These are phyloP conservation scores for Lacerta bilineata DNA, from an alignment of 2,797 vertebrate species.

Conservation along the genomic window DNA sequence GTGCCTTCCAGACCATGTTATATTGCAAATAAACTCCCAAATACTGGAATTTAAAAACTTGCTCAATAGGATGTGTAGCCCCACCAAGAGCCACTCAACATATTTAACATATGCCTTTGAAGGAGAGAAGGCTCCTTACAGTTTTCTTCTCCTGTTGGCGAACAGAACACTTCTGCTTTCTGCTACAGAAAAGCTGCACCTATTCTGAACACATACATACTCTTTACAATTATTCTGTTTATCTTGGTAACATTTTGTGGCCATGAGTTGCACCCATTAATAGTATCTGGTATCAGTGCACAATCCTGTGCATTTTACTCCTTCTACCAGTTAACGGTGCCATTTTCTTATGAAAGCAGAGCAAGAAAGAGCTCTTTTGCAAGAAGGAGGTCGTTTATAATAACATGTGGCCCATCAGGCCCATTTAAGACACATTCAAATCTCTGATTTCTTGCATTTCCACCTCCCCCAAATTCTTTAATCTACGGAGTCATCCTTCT, in stretches of 20 bases:
- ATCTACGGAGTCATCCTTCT: neutral
- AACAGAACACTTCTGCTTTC: no score
- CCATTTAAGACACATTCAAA: neutral
- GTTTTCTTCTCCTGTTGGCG: no score
- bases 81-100: no score
- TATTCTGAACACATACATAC: neutral
- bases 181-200: no score
- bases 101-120: no score
- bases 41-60: no score
- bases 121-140: no score
- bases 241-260: neutral
- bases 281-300: neutral
- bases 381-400: no score
- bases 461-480: neutral
- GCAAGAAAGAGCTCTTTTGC: neutral
- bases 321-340: neutral
- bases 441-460: rapidly evolving
- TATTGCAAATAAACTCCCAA: no score
- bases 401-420: conserved; percentile 5
- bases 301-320: neutral
- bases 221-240: neutral
- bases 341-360: neutral
- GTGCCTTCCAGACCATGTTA: no score
- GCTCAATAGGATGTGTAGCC: no score
- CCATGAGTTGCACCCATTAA: neutral